Evolutionary conservation across 2,888 invertebrate species (phyloP).

Genomic region (Leucoma salicis): DNA sequence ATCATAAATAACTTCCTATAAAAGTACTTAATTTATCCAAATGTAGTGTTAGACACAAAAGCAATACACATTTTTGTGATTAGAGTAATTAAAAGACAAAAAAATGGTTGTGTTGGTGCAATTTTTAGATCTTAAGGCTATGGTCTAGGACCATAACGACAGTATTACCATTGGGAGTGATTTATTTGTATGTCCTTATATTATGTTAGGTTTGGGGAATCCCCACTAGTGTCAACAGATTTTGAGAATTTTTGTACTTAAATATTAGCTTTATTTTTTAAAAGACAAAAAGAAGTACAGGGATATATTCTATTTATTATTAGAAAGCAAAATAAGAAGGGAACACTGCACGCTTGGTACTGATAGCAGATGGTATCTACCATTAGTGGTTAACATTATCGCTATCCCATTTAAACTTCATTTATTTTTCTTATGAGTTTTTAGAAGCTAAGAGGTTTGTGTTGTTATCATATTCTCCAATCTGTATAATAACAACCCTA

Average conservation of each 20-base stretch:
- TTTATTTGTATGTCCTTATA: constrained; percentile 9
- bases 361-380: too few relatives aligned
- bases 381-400: too few relatives aligned
- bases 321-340: too few relatives aligned
- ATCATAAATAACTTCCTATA: constrained; percentile 24
- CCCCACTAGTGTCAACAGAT: neutral
- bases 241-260: constrained; percentile 13
- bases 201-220: neutral
- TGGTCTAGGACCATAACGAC: constrained; percentile 57
- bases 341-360: too few relatives aligned
- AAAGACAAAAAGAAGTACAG: too few relatives aligned
- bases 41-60: constrained; percentile 48
- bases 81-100: constrained; percentile 75
- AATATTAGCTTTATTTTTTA: constrained; percentile 1
- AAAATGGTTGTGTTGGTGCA: constrained; percentile 80
- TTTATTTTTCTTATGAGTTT: too few relatives aligned
- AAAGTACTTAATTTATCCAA: constrained; percentile 46
- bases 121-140: constrained; percentile 70
- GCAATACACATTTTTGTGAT: constrained; percentile 74
- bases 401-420: too few relatives aligned
- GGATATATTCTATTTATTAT: too few relatives aligned
- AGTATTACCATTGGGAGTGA: constrained; percentile 27
- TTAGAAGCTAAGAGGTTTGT: too few relatives aligned
- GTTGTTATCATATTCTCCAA: too few relatives aligned
- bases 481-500: too few relatives aligned